Base-by-base conservation (phyloP, 2,113 vertebrate genomes). In the Phrynosoma blainvillii region DNA sequence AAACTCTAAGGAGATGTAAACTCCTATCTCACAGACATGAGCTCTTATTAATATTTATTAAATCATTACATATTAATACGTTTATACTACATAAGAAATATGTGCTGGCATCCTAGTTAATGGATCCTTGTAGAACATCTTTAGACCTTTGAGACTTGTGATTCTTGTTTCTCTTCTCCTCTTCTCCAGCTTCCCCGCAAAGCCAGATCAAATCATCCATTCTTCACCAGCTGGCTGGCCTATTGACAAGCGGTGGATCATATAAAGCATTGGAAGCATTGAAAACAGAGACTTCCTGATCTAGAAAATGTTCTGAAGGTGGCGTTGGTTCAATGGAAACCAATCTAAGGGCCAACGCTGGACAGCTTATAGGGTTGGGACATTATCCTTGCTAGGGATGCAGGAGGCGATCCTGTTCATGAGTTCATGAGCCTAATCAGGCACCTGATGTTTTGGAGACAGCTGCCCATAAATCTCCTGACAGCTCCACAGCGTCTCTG, bases 11-110 rank as follows among this genome's bases (percentile, higher is more conserved):
- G 84, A 89, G 88, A 91, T 83, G 59, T 79, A 79, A 89, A 71
- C 79, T 78, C 84, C 73, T 85, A 77, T 79, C 62, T 90, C 21
- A 77, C 86, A 88, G 85, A 87, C 78, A 82, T 71, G 88, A 88
- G 80, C 9, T 56, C 90, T 90, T 94, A 94, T 95, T 93, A 95
- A 94, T 94, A 95, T 96, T 95, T 92, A 95, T 95, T 79, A 84
- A 92, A 91, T 18, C 25, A 85, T 92, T 95, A 83, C 77, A 32
- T 93, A 92, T 93, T 90, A 94, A 94, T 94, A 84, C 87, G 87
- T 92, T 91, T 90, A 90, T 92, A 89, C 90, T 89, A 90, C 74
- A 82, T 89, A 88, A 92, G 92, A 82, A 83, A 78, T 65, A 88
- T 52, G 82, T 79, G 88, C 47, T 84, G 54, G 87, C 84, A 47